These are phyloP conservation scores for Axea sp. DNA, from an alignment of 2,888 invertebrate genomes.

Conservation along the genomic window DNA sequence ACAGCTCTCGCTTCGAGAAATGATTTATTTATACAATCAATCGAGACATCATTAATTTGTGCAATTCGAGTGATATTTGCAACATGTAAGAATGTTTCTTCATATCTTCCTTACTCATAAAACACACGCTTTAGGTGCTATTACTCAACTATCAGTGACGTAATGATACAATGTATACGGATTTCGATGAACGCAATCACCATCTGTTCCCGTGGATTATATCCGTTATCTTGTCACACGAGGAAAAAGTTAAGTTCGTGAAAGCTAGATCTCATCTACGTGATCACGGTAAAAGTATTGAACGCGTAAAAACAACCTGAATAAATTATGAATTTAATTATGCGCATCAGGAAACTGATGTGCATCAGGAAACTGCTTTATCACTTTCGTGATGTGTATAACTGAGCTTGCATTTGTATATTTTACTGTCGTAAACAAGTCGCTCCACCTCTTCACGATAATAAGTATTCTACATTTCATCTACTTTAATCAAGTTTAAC, in stretches of 20 bases:
- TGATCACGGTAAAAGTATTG: slow-evolving; percentile 30
- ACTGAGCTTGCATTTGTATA: slow-evolving; percentile 35
- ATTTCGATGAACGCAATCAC: slow-evolving; percentile 17
- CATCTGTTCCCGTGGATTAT: slow-evolving; percentile 41
- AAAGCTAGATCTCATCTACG: slow-evolving; percentile 50
- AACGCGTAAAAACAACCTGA: slow-evolving; percentile 46
- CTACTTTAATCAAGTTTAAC: too few relatives aligned
- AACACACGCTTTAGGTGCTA: slow-evolving; percentile 27
- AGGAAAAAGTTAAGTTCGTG: slow-evolving; percentile 38
- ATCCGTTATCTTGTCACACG: slow-evolving; percentile 38
- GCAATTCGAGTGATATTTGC: too few relatives aligned
- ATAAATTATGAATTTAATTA: slow-evolving; percentile 56
- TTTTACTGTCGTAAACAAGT: slow-evolving; percentile 47
- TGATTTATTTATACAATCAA: too few relatives aligned
- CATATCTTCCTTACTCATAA: slow-evolving; percentile 35
- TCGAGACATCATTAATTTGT: too few relatives aligned
- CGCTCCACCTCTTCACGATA: too few relatives aligned
- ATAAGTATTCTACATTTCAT: too few relatives aligned
- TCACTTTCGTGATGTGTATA: slow-evolving; percentile 30
- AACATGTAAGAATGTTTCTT: slow-evolving; percentile 17
- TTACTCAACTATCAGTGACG: slow-evolving; percentile 35
- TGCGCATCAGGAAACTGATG: slow-evolving; percentile 45
- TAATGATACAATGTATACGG: slow-evolving; percentile 35
- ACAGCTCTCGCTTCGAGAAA: too few relatives aligned
- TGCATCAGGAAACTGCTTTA: slow-evolving; percentile 49